A percentile compares a stretch with the other conserved stretches of the same genome.
Evolutionary conservation across 2,797 vertebrate species (phyloP).

Genomic region (Eulemur rubriventer): DNA sequence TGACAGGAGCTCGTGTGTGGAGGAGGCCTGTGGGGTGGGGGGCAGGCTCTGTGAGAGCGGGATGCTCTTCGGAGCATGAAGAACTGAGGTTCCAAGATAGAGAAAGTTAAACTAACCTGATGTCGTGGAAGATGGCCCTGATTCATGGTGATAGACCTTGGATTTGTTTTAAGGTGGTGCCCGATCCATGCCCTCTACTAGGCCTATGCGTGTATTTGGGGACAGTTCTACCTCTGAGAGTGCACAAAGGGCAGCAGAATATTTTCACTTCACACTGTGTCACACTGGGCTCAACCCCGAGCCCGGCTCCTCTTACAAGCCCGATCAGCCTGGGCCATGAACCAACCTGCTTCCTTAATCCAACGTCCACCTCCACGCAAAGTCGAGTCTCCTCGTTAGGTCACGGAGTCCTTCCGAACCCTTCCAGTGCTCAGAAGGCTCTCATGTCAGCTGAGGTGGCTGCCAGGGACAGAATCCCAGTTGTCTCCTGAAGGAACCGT

Average conservation of each 20-base stretch:
- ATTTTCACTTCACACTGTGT: not conserved
- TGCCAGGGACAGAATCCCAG: not conserved
- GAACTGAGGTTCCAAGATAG: not conserved
- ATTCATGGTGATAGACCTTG: not conserved
- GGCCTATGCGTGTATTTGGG: not conserved
- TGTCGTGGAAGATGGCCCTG: not conserved
- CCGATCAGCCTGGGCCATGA: not conserved
- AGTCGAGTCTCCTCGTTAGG: not conserved
- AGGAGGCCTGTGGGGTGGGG: not conserved
- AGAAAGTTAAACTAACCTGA: not conserved
- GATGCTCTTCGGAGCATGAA: not conserved
- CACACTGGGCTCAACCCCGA: not conserved
- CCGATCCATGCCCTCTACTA: not conserved
- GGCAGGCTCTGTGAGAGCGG: fast-evolving
- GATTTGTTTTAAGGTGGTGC: not conserved
- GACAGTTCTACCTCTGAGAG: not conserved
- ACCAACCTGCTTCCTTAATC: not conserved
- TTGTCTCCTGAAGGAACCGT: not conserved
- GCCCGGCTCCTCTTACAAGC: not conserved
- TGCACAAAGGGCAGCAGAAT: not conserved
- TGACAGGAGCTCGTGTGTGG: fast-evolving
- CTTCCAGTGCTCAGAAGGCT: not conserved
- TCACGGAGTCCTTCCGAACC: not conserved
- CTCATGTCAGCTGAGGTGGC: not conserved
- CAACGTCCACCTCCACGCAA: not conserved